These are phyloP conservation scores for Ophioninae sp. DNA, from an alignment of 2,888 invertebrate genomes.

Conservation along the genomic window DNA sequence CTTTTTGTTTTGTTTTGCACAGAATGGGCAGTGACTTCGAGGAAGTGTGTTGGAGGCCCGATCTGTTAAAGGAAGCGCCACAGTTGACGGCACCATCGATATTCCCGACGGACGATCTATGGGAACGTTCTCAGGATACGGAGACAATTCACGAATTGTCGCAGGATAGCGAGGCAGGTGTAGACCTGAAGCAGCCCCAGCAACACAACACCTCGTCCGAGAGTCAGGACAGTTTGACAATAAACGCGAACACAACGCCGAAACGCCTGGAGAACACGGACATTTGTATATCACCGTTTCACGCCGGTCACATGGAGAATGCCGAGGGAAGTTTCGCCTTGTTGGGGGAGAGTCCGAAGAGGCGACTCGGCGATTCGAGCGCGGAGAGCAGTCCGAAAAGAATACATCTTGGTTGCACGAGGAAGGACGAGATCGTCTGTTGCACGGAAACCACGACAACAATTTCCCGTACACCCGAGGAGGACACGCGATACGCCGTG, in stretches of 20 bases:
- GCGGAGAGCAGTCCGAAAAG: slow-evolving; percentile 76
- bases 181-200: slow-evolving; percentile 63
- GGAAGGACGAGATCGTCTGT: slow-evolving; percentile 43
- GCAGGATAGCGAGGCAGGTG: slow-evolving; percentile 74
- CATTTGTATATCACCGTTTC: slow-evolving; percentile 74
- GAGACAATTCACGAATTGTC: slow-evolving; percentile 75
- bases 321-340: slow-evolving; percentile 73
- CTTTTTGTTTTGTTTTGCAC: slow-evolving; percentile 16
- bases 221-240: slow-evolving; percentile 71
- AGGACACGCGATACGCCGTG: slow-evolving; percentile 52
- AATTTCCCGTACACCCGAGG: slow-evolving; percentile 35
- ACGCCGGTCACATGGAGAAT: slow-evolving; percentile 72
- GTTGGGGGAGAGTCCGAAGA: slow-evolving; percentile 76
- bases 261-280: slow-evolving; percentile 69
- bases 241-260: slow-evolving; percentile 65
- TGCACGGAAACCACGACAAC: slow-evolving; percentile 49
- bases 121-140: slow-evolving; percentile 78
- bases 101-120: slow-evolving; percentile 72
- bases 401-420: slow-evolving; percentile 69
- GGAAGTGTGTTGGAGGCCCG: slow-evolving; percentile 82
- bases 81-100: slow-evolving; percentile 80
- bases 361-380: slow-evolving; percentile 75
- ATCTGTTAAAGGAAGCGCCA: slow-evolving; percentile 81
- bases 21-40: slow-evolving; percentile 83
- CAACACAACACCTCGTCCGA: slow-evolving; percentile 67